Evolutionary conservation across 2,113 vertebrate genomes (phyloP).

Genomic region (Chloroceryle aenea): DNA sequence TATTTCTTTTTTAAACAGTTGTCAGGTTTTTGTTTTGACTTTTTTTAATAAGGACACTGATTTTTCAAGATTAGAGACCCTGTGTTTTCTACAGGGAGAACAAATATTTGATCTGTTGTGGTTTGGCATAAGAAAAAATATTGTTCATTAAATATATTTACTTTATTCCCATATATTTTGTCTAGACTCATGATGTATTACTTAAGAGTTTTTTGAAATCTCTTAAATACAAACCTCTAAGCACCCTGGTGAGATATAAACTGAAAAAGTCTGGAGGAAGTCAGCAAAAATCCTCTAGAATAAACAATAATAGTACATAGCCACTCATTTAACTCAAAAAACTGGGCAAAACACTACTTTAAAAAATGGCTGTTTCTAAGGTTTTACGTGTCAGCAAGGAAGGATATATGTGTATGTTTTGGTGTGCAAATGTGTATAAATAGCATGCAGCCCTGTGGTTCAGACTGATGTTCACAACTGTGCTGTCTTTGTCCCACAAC

Average conservation of each 20-base stretch:
- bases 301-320: constrained; percentile 5
- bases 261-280: constrained; percentile 58
- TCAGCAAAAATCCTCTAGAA: constrained; percentile 44
- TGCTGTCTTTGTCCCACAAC: background rate
- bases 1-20: constrained; percentile 70
- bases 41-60: constrained; percentile 55
- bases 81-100: constrained; percentile 58
- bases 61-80: constrained; percentile 60
- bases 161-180: constrained; percentile 71
- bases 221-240: constrained; percentile 35
- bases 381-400: background rate
- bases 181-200: constrained; percentile 58
- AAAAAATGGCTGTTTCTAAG: background rate
- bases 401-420: background rate
- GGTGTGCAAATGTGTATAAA: background rate
- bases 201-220: constrained; percentile 52
- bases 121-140: constrained; percentile 60
- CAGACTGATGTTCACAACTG: background rate
- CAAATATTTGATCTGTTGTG: constrained; percentile 65
- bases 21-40: constrained; percentile 60
- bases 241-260: constrained; percentile 61
- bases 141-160: constrained; percentile 66
- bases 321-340: background rate
- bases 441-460: background rate
- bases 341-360: background rate